Evolutionary conservation across 1,140 invertebrate genomes (phyloP).

Genomic region (Armadillidium nasatum): DNA sequence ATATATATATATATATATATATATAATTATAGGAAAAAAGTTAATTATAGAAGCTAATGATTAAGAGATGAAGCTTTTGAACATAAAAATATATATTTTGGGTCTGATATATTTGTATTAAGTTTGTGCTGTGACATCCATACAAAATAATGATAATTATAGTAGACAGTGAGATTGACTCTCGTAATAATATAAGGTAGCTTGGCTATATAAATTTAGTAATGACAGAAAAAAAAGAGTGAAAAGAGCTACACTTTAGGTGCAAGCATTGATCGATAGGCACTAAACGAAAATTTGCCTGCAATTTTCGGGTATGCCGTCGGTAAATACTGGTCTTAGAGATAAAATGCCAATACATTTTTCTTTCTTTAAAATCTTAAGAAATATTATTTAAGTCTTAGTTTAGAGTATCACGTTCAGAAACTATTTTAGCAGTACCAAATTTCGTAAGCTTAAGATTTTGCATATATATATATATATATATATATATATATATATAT

Average conservation of each 20-base stretch:
- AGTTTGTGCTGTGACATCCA: constrained; percentile 2
- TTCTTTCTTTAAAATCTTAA: constrained; percentile 21
- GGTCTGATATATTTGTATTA: not conserved
- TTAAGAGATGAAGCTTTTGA: too few relatives aligned
- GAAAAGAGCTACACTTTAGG: not conserved
- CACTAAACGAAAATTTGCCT: constrained; percentile 23
- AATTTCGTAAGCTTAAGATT: constrained; percentile 42
- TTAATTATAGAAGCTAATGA: too few relatives aligned
- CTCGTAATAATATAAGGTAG: too few relatives aligned
- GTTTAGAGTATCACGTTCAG: constrained; percentile 21
- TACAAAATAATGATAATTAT: not conserved
- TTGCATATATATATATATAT: constrained; percentile 39
- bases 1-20: too few relatives aligned
- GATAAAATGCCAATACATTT: constrained; percentile 43
- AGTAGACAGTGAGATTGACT: too few relatives aligned
- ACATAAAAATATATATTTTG: too few relatives aligned
- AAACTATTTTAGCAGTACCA: constrained; percentile 37
- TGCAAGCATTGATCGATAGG: constrained; percentile 29
- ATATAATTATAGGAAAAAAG: too few relatives aligned
- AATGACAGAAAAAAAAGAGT: too few relatives aligned
- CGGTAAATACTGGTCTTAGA: constrained; percentile 36
- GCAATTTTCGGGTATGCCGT: constrained; percentile 26
- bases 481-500: constrained; percentile 24
- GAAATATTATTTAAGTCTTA: constrained; percentile 3
- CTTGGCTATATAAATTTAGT: too few relatives aligned